phyloP scores from a whole-genome alignment of 2,888 invertebrate species.

The Tribolium freemani region DNA sequence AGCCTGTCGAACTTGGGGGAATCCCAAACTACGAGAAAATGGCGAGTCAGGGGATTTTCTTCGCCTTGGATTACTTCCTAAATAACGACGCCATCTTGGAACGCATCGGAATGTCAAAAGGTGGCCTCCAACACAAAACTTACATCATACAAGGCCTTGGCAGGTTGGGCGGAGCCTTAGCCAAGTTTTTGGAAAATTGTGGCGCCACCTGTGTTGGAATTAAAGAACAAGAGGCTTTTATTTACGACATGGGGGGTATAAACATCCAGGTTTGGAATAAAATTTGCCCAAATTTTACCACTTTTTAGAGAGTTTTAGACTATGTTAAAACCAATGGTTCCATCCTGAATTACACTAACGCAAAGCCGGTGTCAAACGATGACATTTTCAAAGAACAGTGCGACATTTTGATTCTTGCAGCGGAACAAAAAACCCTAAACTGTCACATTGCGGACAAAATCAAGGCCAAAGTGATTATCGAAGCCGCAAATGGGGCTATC shows the following conservation, averaged over 20 bases:
- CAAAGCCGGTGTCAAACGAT: conserved; percentile 52
- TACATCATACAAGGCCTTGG: conserved; percentile 65
- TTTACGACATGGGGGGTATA: conserved; percentile 61
- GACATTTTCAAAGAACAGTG: conserved; percentile 59
- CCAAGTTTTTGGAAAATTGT: conserved; percentile 52
- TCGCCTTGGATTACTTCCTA: conserved; percentile 57
- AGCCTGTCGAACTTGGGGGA: conserved; percentile 56
- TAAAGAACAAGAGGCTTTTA: conserved; percentile 59
- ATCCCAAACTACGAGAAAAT: conserved; percentile 57
- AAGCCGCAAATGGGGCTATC: conserved; percentile 62
- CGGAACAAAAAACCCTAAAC: conserved; percentile 59
- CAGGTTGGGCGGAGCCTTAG: conserved; percentile 59
- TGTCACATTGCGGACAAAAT: conserved; percentile 62
- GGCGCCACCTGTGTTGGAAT: conserved; percentile 64
- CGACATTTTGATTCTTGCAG: conserved; percentile 63
- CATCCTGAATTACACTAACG: conserved; percentile 53
- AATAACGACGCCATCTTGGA: conserved; percentile 56
- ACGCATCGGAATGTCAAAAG: conserved; percentile 51
- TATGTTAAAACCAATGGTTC: conserved; percentile 49
- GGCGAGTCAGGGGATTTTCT: conserved; percentile 56
- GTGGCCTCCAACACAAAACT: conserved; percentile 58
- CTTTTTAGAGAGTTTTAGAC: neutral
- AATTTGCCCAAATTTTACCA: neutral
- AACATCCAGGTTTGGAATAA: conserved; percentile 51
- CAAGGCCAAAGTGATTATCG: conserved; percentile 63